Evolutionary conservation across 2,888 invertebrate species (phyloP).

Genomic region (Protophormia terraenovae): DNA sequence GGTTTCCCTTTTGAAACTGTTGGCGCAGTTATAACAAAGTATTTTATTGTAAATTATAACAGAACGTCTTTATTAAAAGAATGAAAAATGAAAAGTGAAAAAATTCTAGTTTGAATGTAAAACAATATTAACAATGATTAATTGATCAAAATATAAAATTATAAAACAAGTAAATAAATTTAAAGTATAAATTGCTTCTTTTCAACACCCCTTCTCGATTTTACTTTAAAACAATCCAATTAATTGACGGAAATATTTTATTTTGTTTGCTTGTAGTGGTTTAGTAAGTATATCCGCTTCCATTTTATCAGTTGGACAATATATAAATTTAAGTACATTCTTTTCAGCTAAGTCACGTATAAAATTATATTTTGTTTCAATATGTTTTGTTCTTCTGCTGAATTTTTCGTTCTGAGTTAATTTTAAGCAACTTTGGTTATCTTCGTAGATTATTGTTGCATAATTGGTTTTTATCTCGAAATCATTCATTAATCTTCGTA

Average conservation of each 20-base stretch:
- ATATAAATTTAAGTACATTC: neutral
- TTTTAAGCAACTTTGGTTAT: slow-evolving; percentile 26
- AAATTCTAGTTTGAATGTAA: too few relatives aligned
- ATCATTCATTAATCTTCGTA: slow-evolving; percentile 8
- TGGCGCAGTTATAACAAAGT: too few relatives aligned
- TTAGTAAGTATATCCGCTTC: neutral
- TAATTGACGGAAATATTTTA: neutral
- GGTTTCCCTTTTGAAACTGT: too few relatives aligned
- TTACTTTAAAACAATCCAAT: neutral
- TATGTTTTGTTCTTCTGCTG: too few relatives aligned
- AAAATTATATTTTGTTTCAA: neutral
- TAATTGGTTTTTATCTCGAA: too few relatives aligned
- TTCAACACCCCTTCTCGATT: neutral
- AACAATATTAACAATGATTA: too few relatives aligned
- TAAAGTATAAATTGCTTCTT: neutral
- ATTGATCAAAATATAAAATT: too few relatives aligned
- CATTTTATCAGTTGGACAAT: neutral
- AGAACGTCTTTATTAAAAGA: too few relatives aligned
- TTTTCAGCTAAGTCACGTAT: neutral
- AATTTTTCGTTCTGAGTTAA: neutral
- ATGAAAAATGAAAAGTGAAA: too few relatives aligned
- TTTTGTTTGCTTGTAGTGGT: neutral
- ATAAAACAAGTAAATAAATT: too few relatives aligned
- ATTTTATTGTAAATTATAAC: too few relatives aligned
- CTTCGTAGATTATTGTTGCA: neutral